Evolutionary conservation across 35 echinoderm and acorn worm species (phyloP).

Genomic region (Apostichopus japonicus): DNA sequence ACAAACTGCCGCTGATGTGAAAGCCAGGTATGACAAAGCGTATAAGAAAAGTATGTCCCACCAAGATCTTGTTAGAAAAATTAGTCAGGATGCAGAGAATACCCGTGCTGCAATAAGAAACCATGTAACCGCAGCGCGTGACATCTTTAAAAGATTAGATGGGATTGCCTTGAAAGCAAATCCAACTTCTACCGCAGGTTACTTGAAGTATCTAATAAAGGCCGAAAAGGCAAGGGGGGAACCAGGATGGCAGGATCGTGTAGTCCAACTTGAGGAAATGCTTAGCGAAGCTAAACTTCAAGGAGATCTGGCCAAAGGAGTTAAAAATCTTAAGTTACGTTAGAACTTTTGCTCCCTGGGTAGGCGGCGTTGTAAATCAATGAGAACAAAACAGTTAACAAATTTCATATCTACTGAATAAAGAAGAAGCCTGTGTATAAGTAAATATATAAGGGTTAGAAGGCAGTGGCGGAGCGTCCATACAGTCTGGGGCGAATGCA

Average conservation of each 20-base stretch:
- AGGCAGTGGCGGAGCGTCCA: too few relatives aligned
- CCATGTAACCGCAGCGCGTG: neutral
- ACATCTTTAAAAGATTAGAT: neutral
- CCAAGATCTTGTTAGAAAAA: neutral
- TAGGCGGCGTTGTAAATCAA: too few relatives aligned
- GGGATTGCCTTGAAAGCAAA: neutral
- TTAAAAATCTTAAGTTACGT: too few relatives aligned
- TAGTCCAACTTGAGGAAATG: neutral
- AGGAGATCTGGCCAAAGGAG: neutral
- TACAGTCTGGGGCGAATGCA: too few relatives aligned
- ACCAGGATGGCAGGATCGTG: neutral
- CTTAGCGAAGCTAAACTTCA: neutral
- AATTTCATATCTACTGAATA: too few relatives aligned
- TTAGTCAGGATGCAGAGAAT: neutral
- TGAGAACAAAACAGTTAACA: too few relatives aligned
- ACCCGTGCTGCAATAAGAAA: neutral
- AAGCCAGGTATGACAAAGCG: neutral
- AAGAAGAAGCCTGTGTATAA: too few relatives aligned
- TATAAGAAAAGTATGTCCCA: neutral
- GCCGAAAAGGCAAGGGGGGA: neutral
- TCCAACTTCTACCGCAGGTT: neutral
- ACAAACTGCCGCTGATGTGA: neutral
- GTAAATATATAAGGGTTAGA: too few relatives aligned
- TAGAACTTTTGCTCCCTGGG: too few relatives aligned
- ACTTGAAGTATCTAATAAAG: neutral